A percentile compares a stretch with the other conserved stretches of the same genome.
phyloP scores from a whole-genome alignment of 1,140 invertebrate genomes.

The Trichonephila clavipes region DNA sequence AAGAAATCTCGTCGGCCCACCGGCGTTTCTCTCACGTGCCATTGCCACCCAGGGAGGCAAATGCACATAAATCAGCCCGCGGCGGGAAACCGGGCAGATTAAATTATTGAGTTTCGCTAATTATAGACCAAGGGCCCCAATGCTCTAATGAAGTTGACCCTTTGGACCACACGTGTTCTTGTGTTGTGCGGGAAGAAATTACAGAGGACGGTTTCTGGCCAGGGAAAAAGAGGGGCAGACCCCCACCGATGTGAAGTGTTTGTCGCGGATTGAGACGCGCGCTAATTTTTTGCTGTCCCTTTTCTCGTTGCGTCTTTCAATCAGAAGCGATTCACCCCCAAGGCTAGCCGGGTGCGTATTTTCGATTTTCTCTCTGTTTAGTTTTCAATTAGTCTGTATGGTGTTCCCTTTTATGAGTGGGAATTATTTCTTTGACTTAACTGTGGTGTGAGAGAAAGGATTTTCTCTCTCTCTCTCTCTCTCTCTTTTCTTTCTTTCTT shows the following conservation, averaged over 20 bases:
- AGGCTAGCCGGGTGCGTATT: neutral
- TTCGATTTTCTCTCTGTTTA: constrained; percentile 1
- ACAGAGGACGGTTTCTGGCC: constrained; percentile 53
- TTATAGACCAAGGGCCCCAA: constrained; percentile 71
- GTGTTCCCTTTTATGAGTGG: neutral
- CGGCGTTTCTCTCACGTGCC: constrained; percentile 46
- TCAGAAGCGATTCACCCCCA: neutral
- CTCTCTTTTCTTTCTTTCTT: too few species aligned
- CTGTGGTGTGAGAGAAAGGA: too few species aligned
- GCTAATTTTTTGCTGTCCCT: constrained; percentile 17
- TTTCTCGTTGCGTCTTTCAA: constrained; percentile 50
- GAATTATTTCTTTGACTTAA: too few species aligned
- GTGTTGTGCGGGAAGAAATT: constrained; percentile 61
- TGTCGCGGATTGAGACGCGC: constrained; percentile 41
- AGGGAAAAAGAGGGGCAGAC: neutral
- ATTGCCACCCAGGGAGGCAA: constrained; percentile 70
- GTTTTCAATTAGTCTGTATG: constrained; percentile 28
- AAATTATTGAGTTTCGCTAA: constrained; percentile 76
- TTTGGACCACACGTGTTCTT: constrained; percentile 66
- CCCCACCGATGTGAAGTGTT: constrained; percentile 25
- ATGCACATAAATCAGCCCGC: constrained; percentile 72
- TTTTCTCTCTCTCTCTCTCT: too few species aligned
- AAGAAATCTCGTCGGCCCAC: constrained; percentile 31
- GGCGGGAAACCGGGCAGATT: constrained; percentile 67
- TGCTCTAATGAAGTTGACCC: constrained; percentile 75